Evolutionary conservation across 2,797 vertebrate species (phyloP).

Genomic region (Bucorvus abyssinicus): DNA sequence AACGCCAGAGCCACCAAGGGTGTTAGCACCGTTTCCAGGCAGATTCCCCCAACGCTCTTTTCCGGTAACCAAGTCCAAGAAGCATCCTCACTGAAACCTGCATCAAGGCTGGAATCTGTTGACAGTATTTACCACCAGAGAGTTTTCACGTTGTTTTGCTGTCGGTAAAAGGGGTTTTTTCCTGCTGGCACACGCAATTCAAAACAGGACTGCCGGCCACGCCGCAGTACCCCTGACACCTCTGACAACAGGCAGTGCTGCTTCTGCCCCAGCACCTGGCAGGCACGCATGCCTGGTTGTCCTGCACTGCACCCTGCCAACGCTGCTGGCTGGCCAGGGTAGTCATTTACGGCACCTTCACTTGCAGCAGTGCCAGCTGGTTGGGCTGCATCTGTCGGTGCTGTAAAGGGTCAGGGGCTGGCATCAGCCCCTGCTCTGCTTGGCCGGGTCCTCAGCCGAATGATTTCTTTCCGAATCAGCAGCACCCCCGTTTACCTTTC

Average conservation of each 20-base stretch:
- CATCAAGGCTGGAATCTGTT: not conserved
- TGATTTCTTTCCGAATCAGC: not conserved
- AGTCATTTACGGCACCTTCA: not conserved
- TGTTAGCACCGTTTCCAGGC: not conserved
- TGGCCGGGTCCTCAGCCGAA: not conserved
- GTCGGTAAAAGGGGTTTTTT: not conserved
- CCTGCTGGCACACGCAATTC: not conserved
- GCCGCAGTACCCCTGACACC: not conserved
- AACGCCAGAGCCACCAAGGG: not conserved
- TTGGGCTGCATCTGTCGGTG: not conserved
- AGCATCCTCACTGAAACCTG: not conserved
- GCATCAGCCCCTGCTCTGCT: not conserved
- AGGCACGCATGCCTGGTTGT: not conserved
- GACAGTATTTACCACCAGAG: not conserved
- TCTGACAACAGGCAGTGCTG: not conserved
- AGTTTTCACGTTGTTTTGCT: not conserved
- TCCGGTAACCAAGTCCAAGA: not conserved
- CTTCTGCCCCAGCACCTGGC: not conserved
- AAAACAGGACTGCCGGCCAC: not conserved
- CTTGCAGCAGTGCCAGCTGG: not conserved
- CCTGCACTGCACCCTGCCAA: not conserved
- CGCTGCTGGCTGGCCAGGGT: not conserved
- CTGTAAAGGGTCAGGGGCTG: not conserved
- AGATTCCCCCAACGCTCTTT: not conserved
- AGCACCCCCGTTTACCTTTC: not conserved